Percentiles rank a stretch among this genome's conserved stretches.
These are phyloP conservation scores for Delichon dasypus DNA, from an alignment of 2,797 vertebrate species.

Conservation along the genomic window DNA sequence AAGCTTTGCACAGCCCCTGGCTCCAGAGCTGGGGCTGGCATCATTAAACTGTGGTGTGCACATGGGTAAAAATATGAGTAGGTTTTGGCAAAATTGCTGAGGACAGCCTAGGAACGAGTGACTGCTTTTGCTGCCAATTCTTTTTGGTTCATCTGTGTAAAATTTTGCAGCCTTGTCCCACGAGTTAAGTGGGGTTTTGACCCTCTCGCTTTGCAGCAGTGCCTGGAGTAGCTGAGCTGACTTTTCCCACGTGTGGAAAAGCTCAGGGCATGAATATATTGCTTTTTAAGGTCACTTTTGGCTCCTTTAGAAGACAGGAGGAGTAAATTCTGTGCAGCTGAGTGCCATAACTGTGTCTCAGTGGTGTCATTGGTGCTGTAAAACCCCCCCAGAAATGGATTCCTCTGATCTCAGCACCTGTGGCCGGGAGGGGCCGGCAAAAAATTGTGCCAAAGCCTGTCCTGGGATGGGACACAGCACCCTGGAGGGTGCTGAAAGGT, in stretches of 20 bases:
- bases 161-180: not conserved
- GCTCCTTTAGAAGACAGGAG: not conserved
- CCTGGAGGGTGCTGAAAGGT: not conserved
- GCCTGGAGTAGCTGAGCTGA: not conserved
- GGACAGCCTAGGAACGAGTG: not conserved
- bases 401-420: not conserved
- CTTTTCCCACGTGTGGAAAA: not conserved
- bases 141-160: not conserved
- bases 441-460: not conserved
- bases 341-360: not conserved
- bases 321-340: not conserved
- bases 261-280: not conserved
- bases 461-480: not conserved
- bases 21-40: not conserved
- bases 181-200: not conserved
- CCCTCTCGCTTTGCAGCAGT: not conserved
- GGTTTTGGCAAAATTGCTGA: not conserved
- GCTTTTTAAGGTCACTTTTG: not conserved
- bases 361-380: not conserved
- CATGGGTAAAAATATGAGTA: rapidly evolving
- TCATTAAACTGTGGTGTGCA: rapidly evolving
- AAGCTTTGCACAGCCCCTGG: rapidly evolving
- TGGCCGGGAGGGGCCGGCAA: not conserved
- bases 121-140: not conserved
- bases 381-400: not conserved